These are phyloP conservation scores for Grapholita molesta DNA, from an alignment of 1,140 invertebrate species.

Conservation along the genomic window DNA sequence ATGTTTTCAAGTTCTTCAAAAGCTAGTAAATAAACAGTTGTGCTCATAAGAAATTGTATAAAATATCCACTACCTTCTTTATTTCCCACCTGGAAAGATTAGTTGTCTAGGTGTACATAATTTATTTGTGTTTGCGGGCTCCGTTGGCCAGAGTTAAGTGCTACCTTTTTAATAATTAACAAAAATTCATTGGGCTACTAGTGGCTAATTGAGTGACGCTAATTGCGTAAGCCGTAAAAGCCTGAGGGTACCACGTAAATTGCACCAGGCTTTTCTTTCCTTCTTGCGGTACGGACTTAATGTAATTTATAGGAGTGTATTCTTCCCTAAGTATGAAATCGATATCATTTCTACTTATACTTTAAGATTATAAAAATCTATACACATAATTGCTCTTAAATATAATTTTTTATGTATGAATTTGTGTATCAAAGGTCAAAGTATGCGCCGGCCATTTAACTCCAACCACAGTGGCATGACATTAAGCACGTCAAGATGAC, in stretches of 20 bases:
- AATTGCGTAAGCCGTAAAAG: slow-evolving; percentile 72
- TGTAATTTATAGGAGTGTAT: slow-evolving; percentile 4
- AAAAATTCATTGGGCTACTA: slow-evolving; percentile 59
- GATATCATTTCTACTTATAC: too few species aligned
- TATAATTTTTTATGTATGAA: slow-evolving; percentile 39
- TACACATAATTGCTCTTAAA: too few species aligned
- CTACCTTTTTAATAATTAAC: slow-evolving; percentile 75
- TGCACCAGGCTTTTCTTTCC: slow-evolving; percentile 51
- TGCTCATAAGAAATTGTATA: slow-evolving; percentile 1
- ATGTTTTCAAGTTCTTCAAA: slow-evolving; percentile 5
- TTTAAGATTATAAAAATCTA: too few species aligned
- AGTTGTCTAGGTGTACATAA: slow-evolving; percentile 12
- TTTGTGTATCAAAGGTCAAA: background rate
- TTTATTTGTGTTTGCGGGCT: slow-evolving; percentile 10
- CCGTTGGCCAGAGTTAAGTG: slow-evolving; percentile 46
- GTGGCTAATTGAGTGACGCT: slow-evolving; percentile 75
- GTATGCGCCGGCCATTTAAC: background rate
- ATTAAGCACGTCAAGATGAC: slow-evolving; percentile 15
- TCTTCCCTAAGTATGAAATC: too few species aligned
- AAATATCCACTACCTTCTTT: slow-evolving; percentile 2
- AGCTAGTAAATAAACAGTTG: background rate
- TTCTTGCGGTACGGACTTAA: slow-evolving; percentile 9
- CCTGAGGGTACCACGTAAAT: slow-evolving; percentile 57
- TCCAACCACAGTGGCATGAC: background rate
- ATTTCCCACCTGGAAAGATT: slow-evolving; percentile 10